Percentiles rank a stretch among this genome's conserved stretches.
phyloP scores from a whole-genome alignment of 2,797 vertebrate species.

The Bothrops alternatus region DNA sequence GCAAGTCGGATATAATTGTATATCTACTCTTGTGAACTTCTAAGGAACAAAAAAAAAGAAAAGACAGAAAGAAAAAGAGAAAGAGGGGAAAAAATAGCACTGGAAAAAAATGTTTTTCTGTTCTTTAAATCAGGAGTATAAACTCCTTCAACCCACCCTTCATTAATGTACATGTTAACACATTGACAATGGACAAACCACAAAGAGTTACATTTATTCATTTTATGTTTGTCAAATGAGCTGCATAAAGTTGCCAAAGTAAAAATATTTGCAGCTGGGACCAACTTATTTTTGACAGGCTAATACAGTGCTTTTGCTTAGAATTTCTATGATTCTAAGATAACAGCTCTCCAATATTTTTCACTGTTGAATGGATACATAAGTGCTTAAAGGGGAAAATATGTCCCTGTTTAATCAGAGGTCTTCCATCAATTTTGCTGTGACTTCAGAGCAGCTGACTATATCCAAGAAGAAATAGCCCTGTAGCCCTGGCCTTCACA shows the following conservation, averaged over 20 bases:
- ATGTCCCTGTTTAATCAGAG: not conserved
- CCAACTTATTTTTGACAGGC: constrained; percentile 65
- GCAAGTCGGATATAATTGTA: constrained; percentile 89
- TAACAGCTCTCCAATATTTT: not conserved
- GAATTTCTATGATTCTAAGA: not conserved
- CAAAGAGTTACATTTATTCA: constrained; percentile 77
- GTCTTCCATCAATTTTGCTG: not conserved
- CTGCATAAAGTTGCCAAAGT: constrained; percentile 73
- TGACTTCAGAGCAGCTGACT: not conserved
- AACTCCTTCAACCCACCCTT: constrained; percentile 80
- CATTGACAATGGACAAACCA: constrained; percentile 84
- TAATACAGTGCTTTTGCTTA: constrained; percentile 57
- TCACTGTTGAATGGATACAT: not conserved
- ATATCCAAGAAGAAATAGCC: not conserved
- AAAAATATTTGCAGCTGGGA: constrained; percentile 74
- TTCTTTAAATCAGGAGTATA: constrained; percentile 81
- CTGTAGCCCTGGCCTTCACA: not conserved
- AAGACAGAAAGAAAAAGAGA: constrained; percentile 45
- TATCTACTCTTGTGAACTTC: constrained; percentile 87
- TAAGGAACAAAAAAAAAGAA: constrained; percentile 70
- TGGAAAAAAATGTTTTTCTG: constrained; percentile 77
- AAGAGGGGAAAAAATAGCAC: constrained; percentile 69
- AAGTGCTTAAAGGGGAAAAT: not conserved
- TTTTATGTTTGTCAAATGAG: constrained; percentile 81
- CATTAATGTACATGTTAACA: constrained; percentile 81